Evolutionary conservation across 1,140 invertebrate species (phyloP).

Genomic region (Phenacoccus solenopsis): DNA sequence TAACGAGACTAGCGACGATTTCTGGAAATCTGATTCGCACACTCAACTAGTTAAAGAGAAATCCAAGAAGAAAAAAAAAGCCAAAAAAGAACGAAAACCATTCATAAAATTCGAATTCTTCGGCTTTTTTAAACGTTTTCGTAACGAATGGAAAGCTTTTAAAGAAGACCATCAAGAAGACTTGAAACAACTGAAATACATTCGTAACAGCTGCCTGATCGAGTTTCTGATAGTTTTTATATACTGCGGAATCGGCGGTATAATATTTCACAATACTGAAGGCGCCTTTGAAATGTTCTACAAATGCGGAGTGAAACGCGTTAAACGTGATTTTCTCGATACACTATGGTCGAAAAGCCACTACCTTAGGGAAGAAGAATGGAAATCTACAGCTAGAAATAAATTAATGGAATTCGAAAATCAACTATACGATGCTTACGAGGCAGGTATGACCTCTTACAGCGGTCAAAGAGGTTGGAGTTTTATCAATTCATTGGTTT

Average conservation of each 20-base stretch:
- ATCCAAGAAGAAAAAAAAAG: neutral
- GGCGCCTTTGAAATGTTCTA: slow-evolving; percentile 70
- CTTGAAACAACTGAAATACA: neutral
- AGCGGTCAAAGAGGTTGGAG: slow-evolving; percentile 78
- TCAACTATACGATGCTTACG: slow-evolving; percentile 67
- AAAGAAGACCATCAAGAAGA: slow-evolving; percentile 13
- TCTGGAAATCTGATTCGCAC: slow-evolving; percentile 24
- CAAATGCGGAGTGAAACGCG: slow-evolving; percentile 73
- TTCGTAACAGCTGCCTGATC: neutral
- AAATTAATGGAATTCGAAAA: slow-evolving; percentile 75
- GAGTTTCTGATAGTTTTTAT: slow-evolving; percentile 42
- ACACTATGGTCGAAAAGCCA: slow-evolving; percentile 64
- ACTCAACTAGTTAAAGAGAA: neutral
- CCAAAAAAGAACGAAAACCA: neutral
- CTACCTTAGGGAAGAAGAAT: slow-evolving; percentile 68
- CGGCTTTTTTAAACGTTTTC: neutral
- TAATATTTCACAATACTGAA: slow-evolving; percentile 64
- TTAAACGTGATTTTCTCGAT: slow-evolving; percentile 73
- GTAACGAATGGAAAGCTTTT: slow-evolving; percentile 19
- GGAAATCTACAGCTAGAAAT: slow-evolving; percentile 67
- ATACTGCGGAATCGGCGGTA: slow-evolving; percentile 60
- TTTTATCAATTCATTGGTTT: slow-evolving; percentile 83
- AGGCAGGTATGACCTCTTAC: slow-evolving; percentile 63
- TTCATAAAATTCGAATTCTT: neutral
- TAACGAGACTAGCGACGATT: slow-evolving; percentile 26